Evolutionary conservation across 2,888 invertebrate genomes (phyloP).

Genomic region (Myopa testacea): DNA sequence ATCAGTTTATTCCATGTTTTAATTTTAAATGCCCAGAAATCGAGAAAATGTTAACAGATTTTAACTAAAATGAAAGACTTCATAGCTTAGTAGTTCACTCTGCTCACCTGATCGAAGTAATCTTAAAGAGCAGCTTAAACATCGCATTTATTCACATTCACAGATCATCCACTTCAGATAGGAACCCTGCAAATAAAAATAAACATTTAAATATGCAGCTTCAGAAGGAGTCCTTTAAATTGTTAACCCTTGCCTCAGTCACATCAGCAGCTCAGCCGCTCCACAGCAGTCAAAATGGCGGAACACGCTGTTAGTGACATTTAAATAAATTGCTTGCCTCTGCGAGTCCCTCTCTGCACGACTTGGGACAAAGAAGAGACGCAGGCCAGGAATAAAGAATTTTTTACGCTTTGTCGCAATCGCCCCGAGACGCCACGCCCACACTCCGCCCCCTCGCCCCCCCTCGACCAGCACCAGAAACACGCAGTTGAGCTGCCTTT

Average conservation of each 20-base stretch:
- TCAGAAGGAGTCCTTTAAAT: background rate
- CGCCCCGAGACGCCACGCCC: background rate
- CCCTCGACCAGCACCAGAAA: background rate
- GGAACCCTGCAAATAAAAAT: too few relatives aligned
- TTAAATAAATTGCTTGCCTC: conserved; percentile 33
- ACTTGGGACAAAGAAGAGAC: background rate
- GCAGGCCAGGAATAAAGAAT: background rate
- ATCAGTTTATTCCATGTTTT: too few relatives aligned
- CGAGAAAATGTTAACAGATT: too few relatives aligned
- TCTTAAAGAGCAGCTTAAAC: too few relatives aligned
- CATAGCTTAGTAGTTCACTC: too few relatives aligned
- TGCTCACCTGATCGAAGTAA: too few relatives aligned
- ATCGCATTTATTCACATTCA: too few relatives aligned
- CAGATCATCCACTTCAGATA: too few relatives aligned
- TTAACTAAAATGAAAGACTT: too few relatives aligned
- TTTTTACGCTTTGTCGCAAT: conserved; percentile 9
- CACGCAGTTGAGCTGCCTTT: background rate
- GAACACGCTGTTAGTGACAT: conserved; percentile 19
- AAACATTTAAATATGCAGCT: background rate
- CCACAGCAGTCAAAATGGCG: background rate
- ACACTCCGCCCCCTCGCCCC: background rate
- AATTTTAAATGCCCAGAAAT: too few relatives aligned
- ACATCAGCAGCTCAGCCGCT: background rate
- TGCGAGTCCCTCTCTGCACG: background rate
- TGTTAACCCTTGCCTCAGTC: background rate